Evolutionary conservation across 2,113 vertebrate species (phyloP).

Genomic region (Tylochromis polylepis): DNA sequence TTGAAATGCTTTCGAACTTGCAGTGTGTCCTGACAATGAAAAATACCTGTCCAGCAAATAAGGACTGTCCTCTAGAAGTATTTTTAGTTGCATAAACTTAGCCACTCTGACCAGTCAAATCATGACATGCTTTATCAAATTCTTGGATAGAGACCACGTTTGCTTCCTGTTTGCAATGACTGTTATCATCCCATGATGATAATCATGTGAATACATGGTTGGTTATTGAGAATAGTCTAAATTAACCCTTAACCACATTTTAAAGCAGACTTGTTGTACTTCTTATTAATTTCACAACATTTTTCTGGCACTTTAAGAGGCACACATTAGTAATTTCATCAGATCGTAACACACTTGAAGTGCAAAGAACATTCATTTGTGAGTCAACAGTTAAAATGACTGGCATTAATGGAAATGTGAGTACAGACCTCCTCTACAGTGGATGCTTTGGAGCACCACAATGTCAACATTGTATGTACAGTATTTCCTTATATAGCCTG

Average conservation of each 20-base stretch:
- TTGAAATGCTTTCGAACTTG: too few species aligned
- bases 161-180: background rate
- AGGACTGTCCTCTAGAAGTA: background rate
- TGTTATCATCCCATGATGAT: background rate
- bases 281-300: background rate
- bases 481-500: background rate
- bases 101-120: background rate
- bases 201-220: background rate
- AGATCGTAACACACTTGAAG: background rate
- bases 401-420: background rate
- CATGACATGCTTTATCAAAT: background rate
- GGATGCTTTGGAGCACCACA: background rate
- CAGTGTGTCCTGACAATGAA: too few species aligned
- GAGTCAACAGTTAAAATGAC: background rate
- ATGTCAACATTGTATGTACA: background rate
- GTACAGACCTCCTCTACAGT: background rate
- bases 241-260: background rate
- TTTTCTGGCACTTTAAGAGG: background rate
- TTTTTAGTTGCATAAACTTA: background rate
- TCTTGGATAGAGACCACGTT: background rate
- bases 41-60: too few species aligned
- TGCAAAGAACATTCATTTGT: rapidly evolving
- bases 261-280: background rate
- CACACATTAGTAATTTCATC: background rate
- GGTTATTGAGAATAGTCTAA: background rate